Evolutionary conservation across 2,888 invertebrate genomes (phyloP).

Genomic region (Lepidocyrtinus sp.): DNA sequence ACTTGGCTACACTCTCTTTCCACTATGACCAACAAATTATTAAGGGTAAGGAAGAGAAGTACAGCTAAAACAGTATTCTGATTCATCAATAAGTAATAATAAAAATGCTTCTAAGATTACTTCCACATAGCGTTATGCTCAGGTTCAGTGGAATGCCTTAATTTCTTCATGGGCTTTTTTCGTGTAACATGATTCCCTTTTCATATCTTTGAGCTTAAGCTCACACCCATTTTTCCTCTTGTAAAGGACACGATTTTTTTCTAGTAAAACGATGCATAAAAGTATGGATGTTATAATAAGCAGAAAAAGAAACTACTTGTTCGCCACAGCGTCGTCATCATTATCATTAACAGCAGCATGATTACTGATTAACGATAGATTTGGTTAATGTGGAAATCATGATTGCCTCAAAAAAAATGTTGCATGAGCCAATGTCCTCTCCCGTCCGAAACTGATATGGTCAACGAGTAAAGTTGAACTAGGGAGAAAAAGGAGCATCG

Average conservation of each 20-base stretch:
- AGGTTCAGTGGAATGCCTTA: conserved; percentile 22
- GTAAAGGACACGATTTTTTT: conserved; percentile 34
- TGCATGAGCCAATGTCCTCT: conserved; percentile 46
- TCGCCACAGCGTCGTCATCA: conserved; percentile 11
- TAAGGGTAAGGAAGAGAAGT: too few relatives aligned
- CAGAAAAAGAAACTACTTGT: too few relatives aligned
- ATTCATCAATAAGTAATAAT: conserved; percentile 57
- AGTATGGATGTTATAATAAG: conserved; percentile 12
- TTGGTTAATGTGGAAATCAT: conserved; percentile 59
- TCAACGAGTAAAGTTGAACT: too few relatives aligned
- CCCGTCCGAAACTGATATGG: conserved; percentile 33
- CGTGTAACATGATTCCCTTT: conserved; percentile 50
- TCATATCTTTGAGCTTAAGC: conserved; percentile 30
- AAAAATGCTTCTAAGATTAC: conserved; percentile 37
- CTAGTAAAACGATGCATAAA: too few relatives aligned
- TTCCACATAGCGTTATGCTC: not conserved
- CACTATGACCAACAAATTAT: too few relatives aligned
- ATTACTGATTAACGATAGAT: conserved; percentile 58
- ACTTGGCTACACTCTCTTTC: too few relatives aligned
- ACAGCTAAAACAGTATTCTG: too few relatives aligned
- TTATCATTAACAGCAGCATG: conserved; percentile 37
- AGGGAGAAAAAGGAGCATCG: too few relatives aligned
- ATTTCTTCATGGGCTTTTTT: conserved; percentile 22
- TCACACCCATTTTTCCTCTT: conserved; percentile 54
- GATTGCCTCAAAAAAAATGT: conserved; percentile 46